These are phyloP conservation scores for Lepidonotus clava DNA, from an alignment of 2,888 invertebrate genomes.

Conservation along the genomic window DNA sequence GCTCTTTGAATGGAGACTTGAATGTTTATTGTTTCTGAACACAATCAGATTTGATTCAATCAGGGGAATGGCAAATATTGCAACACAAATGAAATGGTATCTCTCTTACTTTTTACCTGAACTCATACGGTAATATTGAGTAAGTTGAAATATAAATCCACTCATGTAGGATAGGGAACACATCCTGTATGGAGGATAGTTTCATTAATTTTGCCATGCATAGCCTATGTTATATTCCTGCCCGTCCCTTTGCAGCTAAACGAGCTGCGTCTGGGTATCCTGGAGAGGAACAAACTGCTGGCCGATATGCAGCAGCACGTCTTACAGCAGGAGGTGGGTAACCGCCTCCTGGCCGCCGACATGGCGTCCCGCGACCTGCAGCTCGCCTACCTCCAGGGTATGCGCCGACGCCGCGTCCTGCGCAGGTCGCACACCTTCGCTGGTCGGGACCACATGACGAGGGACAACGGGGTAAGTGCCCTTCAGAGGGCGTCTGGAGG, in stretches of 20 bases:
- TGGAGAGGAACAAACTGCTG: constrained; percentile 77
- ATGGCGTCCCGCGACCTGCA: constrained; percentile 75
- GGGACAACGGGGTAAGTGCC: constrained; percentile 60
- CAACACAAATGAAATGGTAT: no score
- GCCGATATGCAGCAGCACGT: constrained; percentile 78
- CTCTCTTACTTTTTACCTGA: no score
- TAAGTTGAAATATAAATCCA: no score
- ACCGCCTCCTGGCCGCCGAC: constrained; percentile 76
- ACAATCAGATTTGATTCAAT: no score
- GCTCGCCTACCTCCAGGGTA: constrained; percentile 72
- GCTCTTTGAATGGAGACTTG: no score
- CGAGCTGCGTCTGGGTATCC: constrained; percentile 74
- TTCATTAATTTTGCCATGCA: no score
- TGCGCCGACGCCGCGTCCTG: constrained; percentile 67
- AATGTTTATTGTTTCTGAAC: no score
- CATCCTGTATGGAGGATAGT: no score
- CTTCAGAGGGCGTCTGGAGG: neutral
- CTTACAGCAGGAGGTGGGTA: constrained; percentile 78
- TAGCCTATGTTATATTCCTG: neutral
- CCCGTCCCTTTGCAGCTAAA: constrained; percentile 69
- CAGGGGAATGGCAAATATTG: no score
- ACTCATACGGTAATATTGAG: no score
- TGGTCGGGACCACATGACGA: constrained; percentile 69
- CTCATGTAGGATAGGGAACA: no score
- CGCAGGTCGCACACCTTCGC: constrained; percentile 76